Conservation (phyloP, 2,888 invertebrate genomes). For the Sphaerophoria taeniata region DNA sequence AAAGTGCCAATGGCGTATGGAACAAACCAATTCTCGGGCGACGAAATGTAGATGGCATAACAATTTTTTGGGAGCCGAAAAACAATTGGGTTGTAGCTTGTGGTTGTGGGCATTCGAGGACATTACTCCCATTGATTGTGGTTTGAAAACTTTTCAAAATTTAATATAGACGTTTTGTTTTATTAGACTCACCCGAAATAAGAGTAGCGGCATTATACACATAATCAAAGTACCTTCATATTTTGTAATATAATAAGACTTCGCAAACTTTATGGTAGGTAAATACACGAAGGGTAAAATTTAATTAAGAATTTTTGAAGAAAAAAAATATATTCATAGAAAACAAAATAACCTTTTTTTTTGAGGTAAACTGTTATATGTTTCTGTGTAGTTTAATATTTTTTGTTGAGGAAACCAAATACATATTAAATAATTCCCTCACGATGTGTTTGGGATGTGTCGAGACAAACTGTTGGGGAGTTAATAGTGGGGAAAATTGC, state of each 20-base stretch:
- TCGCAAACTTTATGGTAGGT: background rate
- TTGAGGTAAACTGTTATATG: background rate
- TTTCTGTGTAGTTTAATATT: background rate
- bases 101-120: slow-evolving; percentile 17
- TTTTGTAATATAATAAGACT: slow-evolving; percentile 8
- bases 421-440: too few species aligned
- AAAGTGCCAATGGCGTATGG: too few species aligned
- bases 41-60: background rate
- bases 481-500: too few species aligned
- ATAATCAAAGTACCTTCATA: background rate
- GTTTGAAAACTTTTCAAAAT: slow-evolving; percentile 31
- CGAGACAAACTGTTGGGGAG: too few species aligned
- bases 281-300: slow-evolving; percentile 12
- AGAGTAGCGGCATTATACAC: background rate
- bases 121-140: slow-evolving; percentile 34
- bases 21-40: too few species aligned
- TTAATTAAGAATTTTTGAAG: slow-evolving; percentile 18
- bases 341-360: background rate
- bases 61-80: background rate
- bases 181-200: background rate
- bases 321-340: background rate
- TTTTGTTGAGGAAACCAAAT: background rate
- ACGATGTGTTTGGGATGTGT: too few species aligned
- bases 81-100: too few species aligned
- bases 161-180: slow-evolving; percentile 10